Percentiles rank a stretch among this genome's conserved stretches.
These are phyloP conservation scores for Noctuana brunneofusca DNA, from an alignment of 2,888 invertebrate species.

Conservation along the genomic window DNA sequence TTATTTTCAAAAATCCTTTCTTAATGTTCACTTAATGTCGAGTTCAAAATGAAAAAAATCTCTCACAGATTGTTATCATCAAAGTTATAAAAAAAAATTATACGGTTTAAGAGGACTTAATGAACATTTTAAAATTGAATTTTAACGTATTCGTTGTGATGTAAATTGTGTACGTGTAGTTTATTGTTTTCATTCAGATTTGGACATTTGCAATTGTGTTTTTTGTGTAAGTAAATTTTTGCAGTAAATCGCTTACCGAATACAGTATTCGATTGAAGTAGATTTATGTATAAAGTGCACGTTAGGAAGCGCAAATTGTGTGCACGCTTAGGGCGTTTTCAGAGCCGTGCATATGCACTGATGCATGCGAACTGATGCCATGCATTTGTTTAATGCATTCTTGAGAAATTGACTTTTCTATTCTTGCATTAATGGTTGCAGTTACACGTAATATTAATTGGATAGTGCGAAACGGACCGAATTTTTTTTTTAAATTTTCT, in stretches of 20 bases:
- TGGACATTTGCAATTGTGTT: constrained; percentile 33
- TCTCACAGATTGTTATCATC: constrained; percentile 35
- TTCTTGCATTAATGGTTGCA: too few relatives aligned
- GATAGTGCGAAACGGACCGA: too few relatives aligned
- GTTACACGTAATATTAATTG: too few relatives aligned
- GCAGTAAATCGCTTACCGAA: constrained; percentile 61
- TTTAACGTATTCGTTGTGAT: constrained; percentile 27
- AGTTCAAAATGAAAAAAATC: neutral
- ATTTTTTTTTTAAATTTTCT: too few relatives aligned
- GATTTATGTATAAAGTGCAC: constrained; percentile 47
- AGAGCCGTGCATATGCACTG: neutral
- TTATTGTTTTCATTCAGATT: constrained; percentile 18
- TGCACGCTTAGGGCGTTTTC: neutral
- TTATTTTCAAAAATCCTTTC: too few relatives aligned
- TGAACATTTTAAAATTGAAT: constrained; percentile 16
- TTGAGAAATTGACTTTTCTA: too few relatives aligned
- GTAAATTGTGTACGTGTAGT: constrained; percentile 28
- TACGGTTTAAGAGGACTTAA: constrained; percentile 20
- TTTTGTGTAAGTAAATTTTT: constrained; percentile 54
- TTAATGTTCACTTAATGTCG: too few relatives aligned
- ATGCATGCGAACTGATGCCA: neutral
- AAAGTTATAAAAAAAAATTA: constrained; percentile 26
- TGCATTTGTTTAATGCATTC: too few relatives aligned
- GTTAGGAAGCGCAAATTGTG: constrained; percentile 20
- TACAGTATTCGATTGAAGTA: constrained; percentile 58